Evolutionary conservation across 2,888 invertebrate species (phyloP), one percentile per base, ranked within the genome.

Genomic region (Apotomis capreana): DNA sequence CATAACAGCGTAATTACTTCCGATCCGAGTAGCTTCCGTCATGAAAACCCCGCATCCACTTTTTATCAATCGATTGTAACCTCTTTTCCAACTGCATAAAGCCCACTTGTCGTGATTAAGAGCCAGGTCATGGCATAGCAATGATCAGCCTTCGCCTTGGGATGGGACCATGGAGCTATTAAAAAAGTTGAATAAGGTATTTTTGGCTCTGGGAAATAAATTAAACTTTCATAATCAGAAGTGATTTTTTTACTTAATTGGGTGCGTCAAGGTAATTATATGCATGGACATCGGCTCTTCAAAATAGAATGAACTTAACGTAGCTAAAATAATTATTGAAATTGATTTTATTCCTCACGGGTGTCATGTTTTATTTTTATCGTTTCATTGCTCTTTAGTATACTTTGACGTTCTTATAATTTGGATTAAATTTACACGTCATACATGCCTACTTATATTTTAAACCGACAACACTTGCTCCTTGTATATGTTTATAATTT

Each of bases 1-100:
- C 71, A 71, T 57, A 62, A 61, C 67, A 55, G 51, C 26, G 52
- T 71, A 67, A 71, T 71, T 55, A 62, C 67, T 71, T 71, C 71
- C 71, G 71, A 67, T 40, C 15, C 44, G 3, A 46, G 46, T 5
- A 46, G 57, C 72, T 72, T 72, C 72, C 72, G 72, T 62, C 58
- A 68, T 57, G 68, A 68, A 68, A 68, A 58, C 63, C 63, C 58
- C 58, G 68, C 55, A 63, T 72, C 13, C 36, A 15, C 12, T 44
- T 36, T 12, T 15, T 54, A 60, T 62, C 67, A 62, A 57, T 36
- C 61, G 52, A 67, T 52, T 44, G 59, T 65, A 52, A 13, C 37
- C 58, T 58, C 44, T 63, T 3, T 36, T 12, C 37, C 72, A 15
- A 63, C 4, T 13, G 37, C 13, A 54, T 72, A 72, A 63, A 68